Evolutionary conservation across 2,797 vertebrate species (phyloP).

Genomic region (Propithecus deckenii): DNA sequence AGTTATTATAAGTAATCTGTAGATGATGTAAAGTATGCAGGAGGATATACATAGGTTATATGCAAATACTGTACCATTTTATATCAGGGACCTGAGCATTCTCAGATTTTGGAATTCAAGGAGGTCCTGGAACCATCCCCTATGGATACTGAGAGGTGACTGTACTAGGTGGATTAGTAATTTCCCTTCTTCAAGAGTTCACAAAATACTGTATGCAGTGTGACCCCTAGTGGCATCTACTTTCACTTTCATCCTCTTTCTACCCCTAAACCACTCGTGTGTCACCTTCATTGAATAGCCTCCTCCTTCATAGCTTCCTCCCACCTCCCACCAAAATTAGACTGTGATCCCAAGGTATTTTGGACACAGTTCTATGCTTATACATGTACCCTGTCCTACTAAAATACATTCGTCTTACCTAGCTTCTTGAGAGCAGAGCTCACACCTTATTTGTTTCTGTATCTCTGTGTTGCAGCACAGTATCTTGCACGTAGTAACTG

Average conservation of each 20-base stretch:
- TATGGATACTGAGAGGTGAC: not conserved
- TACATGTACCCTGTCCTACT: not conserved
- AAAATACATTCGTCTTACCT: not conserved
- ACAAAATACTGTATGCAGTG: not conserved
- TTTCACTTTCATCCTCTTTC: not conserved
- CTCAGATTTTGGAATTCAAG: not conserved
- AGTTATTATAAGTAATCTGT: not conserved
- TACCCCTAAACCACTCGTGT: fast-evolving
- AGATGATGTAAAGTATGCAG: not conserved
- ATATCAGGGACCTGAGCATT: not conserved
- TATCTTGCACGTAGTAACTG: not conserved
- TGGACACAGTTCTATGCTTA: not conserved
- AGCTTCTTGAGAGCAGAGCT: not conserved
- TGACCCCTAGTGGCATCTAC: not conserved
- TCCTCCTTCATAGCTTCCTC: not conserved
- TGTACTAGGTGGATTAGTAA: not conserved
- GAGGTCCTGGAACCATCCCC: not conserved
- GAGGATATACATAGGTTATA: not conserved
- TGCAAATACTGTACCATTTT: not conserved
- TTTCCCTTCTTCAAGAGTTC: not conserved
- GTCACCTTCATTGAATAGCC: too few relatives aligned
- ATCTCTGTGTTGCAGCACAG: not conserved
- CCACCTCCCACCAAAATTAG: not conserved
- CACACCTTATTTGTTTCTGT: not conserved
- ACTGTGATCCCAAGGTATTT: not conserved